A percentile compares a stretch with the other conserved stretches of the same genome.
Conservation (phyloP, 2,888 invertebrate species). For the Brachypterus glaber region DNA sequence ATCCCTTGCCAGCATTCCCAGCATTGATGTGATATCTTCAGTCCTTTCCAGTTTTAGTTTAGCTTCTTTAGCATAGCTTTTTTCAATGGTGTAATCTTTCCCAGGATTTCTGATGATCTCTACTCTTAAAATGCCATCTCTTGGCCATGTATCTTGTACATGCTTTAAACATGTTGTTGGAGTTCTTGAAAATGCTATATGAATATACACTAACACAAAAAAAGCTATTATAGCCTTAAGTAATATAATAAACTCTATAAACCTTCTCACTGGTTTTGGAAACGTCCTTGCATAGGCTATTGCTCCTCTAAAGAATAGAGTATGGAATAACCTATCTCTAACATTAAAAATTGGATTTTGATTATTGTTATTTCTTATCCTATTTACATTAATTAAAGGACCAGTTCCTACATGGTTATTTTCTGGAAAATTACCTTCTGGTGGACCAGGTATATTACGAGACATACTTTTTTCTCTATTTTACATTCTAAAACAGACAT, state of each 20-base stretch:
- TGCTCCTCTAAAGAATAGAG: constrained; percentile 86
- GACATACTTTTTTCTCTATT: too few relatives aligned
- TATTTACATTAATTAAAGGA: constrained; percentile 46
- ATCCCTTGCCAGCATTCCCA: constrained; percentile 57
- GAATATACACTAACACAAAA: constrained; percentile 88
- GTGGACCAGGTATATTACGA: constrained; percentile 18
- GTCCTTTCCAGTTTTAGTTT: constrained; percentile 59
- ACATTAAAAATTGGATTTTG: constrained; percentile 76
- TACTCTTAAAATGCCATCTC: constrained; percentile 87
- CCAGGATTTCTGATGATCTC: constrained; percentile 69
- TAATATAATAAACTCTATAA: constrained; percentile 75
- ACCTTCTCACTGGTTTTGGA: constrained; percentile 69
- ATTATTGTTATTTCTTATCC: constrained; percentile 49
- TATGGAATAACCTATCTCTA: constrained; percentile 87
- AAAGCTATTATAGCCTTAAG: constrained; percentile 77
- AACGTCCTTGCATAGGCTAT: constrained; percentile 86
- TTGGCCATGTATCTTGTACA: constrained; percentile 83
- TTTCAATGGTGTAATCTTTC: constrained; percentile 67
- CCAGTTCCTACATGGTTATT: constrained; percentile 41
- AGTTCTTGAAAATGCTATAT: constrained; percentile 84
- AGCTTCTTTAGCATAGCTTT: constrained; percentile 76
- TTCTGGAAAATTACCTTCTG: constrained; percentile 30
- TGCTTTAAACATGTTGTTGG: constrained; percentile 90
- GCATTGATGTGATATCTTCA: constrained; percentile 49
- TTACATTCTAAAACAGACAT: too few relatives aligned